Evolutionary conservation across 64 coral and sea anemone species (phyloP).

Genomic region (Platygyra sinensis): DNA sequence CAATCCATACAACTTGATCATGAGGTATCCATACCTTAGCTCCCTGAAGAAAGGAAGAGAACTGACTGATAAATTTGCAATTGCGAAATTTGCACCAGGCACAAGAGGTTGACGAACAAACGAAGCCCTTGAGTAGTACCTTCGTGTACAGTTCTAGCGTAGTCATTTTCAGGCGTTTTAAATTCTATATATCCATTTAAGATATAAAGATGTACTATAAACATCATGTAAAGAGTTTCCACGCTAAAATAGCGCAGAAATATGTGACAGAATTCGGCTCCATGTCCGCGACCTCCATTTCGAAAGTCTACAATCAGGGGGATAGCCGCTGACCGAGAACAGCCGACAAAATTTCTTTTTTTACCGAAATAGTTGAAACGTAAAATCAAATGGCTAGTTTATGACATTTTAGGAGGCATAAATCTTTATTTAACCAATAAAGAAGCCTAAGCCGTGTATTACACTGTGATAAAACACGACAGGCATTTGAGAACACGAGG

Average conservation of each 20-base stretch:
- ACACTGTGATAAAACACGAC: no score
- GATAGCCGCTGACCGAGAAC: not conserved
- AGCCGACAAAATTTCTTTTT: no score
- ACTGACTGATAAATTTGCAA: not conserved
- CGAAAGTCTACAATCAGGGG: not conserved
- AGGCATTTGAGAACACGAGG: no score
- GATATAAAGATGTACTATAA: not conserved
- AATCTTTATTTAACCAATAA: no score
- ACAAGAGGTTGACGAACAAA: not conserved
- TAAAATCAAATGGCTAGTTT: not conserved
- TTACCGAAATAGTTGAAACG: not conserved
- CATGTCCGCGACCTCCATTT: slow-evolving; percentile 17
- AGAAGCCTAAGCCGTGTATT: no score
- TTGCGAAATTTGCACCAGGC: slow-evolving; percentile 15
- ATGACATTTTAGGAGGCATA: not conserved
- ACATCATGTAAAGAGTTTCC: slow-evolving; percentile 5
- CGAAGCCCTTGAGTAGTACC: slow-evolving; percentile 16
- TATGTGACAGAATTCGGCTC: not conserved
- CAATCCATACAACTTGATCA: slow-evolving; percentile 67
- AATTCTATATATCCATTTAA: slow-evolving; percentile 33
- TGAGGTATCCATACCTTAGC: slow-evolving; percentile 76
- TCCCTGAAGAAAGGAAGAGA: slow-evolving; percentile 51
- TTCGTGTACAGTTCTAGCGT: slow-evolving; percentile 68
- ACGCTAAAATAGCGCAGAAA: not conserved
- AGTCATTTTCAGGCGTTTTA: slow-evolving; percentile 26